phyloP scores from a whole-genome alignment of 1,140 invertebrate genomes.

The Cheumatopsyche charites region DNA sequence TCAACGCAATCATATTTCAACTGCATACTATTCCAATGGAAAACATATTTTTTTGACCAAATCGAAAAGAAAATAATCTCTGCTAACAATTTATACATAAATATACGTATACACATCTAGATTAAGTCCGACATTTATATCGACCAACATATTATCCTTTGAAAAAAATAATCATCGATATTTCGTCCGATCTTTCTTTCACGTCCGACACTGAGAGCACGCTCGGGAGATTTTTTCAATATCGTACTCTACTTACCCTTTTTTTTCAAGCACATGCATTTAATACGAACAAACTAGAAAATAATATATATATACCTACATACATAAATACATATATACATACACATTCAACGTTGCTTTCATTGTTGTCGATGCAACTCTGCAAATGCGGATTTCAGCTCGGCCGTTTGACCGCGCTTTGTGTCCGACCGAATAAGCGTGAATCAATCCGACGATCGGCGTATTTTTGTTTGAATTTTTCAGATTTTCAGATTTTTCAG shows the following conservation, averaged over 20 bases:
- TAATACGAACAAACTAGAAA: too few relatives aligned
- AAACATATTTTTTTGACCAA: too few relatives aligned
- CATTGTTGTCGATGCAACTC: conserved; percentile 22
- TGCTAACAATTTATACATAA: too few relatives aligned
- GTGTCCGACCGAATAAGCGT: conserved; percentile 34
- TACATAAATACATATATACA: background rate
- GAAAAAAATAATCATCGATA: too few relatives aligned
- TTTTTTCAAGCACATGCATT: background rate
- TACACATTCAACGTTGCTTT: background rate
- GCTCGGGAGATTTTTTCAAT: conserved; percentile 19
- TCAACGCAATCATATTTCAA: too few relatives aligned
- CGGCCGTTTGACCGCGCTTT: conserved; percentile 33
- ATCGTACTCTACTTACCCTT: background rate
- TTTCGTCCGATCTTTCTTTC: too few relatives aligned
- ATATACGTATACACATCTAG: too few relatives aligned
- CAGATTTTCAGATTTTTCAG: conserved; percentile 25
- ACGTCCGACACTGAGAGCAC: background rate
- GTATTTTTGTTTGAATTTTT: conserved; percentile 26
- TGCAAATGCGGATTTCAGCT: conserved; percentile 30
- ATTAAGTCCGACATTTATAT: too few relatives aligned
- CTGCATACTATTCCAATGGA: too few relatives aligned
- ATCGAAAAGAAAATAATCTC: too few relatives aligned
- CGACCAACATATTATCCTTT: too few relatives aligned
- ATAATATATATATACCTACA: background rate
- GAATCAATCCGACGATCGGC: conserved; percentile 33